Conservation (phyloP, 2,113 vertebrate genomes). For the Willisornis vidua region DNA sequence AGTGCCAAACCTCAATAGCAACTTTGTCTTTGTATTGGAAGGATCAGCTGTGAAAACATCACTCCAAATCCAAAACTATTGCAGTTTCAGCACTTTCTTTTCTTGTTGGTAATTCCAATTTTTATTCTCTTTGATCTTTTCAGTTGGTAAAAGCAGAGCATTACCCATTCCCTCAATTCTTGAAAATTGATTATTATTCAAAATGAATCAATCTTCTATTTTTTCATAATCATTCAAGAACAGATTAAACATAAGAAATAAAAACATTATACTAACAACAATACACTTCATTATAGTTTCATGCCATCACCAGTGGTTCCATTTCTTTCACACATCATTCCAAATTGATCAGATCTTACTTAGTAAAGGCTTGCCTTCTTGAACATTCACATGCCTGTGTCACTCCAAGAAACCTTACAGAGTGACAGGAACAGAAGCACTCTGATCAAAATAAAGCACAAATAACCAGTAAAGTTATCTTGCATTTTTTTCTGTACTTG, state of each 20-base stretch:
- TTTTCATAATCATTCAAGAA: not conserved
- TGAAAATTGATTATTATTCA: not conserved
- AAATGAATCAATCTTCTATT: not conserved
- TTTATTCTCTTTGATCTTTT: not conserved
- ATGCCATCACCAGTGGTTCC: not conserved
- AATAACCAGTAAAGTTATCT: not conserved
- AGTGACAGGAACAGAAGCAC: not conserved
- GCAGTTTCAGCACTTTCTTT: not conserved
- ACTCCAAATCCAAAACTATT: not conserved
- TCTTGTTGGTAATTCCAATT: not conserved
- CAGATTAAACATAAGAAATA: not conserved
- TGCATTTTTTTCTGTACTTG: not conserved
- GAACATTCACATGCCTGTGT: not conserved
- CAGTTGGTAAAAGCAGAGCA: not conserved
- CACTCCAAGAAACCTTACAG: not conserved
- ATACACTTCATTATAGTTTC: not conserved
- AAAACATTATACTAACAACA: rapidly evolving
- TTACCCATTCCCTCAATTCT: not conserved
- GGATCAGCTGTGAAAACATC: not conserved
- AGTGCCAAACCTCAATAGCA: not conserved
- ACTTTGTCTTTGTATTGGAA: not conserved
- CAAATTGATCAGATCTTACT: not conserved
- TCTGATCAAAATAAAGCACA: not conserved
- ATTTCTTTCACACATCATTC: not conserved
- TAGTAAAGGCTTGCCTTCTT: not conserved